Conservation (phyloP, 2,797 vertebrate species). For the Balearica regulorum region DNA sequence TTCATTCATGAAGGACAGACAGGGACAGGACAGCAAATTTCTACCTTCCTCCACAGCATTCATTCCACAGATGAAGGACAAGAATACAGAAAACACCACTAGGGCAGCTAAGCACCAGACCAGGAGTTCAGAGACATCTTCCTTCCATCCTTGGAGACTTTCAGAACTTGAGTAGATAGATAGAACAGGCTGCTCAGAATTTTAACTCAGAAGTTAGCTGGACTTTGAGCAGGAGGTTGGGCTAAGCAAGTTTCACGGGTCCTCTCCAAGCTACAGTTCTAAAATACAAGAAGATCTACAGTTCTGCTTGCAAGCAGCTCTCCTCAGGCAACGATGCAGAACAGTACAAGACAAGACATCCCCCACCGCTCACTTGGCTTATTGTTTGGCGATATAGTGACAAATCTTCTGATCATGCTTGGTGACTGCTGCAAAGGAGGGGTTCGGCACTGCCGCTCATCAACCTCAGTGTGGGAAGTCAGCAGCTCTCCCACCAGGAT, state of each 20-base stretch:
- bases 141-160: neutral
- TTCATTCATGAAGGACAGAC: neutral
- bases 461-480: conserved; percentile 85
- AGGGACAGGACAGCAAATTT: neutral
- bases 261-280: neutral
- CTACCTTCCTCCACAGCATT: neutral
- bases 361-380: conserved; percentile 87
- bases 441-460: conserved; percentile 92
- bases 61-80: neutral
- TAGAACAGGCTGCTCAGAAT: neutral
- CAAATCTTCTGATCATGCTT: conserved; percentile 96
- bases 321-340: neutral
- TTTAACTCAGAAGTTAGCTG: neutral
- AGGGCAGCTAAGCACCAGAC: neutral
- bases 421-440: conserved; percentile 97
- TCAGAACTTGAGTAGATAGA: neutral
- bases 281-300: neutral
- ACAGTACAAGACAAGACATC: neutral
- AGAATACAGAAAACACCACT: neutral
- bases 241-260: neutral
- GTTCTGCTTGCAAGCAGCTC: neutral
- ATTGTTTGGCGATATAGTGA: conserved; percentile 96
- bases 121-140: neutral
- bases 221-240: neutral
- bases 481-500: conserved; percentile 95